A percentile compares a stretch with the other conserved stretches of the same genome.
Evolutionary conservation across 2,113 vertebrate genomes (phyloP).

Genomic region (Archocentrus centrarchus): DNA sequence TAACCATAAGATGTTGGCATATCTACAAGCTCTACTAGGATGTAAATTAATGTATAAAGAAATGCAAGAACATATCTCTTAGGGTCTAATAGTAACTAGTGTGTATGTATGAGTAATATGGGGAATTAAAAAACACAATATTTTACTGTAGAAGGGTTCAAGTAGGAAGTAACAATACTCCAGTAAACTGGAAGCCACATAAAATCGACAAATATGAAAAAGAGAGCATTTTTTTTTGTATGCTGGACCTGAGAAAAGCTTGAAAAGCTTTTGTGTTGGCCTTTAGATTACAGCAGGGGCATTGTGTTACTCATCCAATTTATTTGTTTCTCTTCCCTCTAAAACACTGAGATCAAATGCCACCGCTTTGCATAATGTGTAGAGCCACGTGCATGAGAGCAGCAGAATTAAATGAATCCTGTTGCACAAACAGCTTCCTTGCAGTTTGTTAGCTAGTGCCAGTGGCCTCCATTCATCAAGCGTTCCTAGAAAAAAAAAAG

Average conservation of each 20-base stretch:
- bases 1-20: too few species aligned
- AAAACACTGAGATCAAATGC: slow-evolving; percentile 35
- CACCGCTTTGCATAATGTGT: slow-evolving; percentile 55
- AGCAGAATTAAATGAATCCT: slow-evolving; percentile 38
- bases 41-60: too few species aligned
- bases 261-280: slow-evolving; percentile 15
- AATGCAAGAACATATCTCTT: too few species aligned
- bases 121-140: neutral
- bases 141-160: neutral
- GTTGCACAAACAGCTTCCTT: slow-evolving; percentile 37
- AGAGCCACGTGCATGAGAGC: neutral
- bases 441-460: slow-evolving; percentile 28
- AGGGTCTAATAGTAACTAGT: neutral
- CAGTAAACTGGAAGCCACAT: neutral
- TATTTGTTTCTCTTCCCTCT: slow-evolving; percentile 37
- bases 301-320: slow-evolving; percentile 27
- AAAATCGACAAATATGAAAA: neutral
- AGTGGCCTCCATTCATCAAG: slow-evolving; percentile 50
- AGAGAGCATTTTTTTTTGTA: neutral
- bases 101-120: neutral
- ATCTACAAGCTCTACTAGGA: too few species aligned
- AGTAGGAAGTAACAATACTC: neutral
- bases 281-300: slow-evolving; percentile 34
- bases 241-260: neutral
- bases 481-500: neutral